phyloP scores from a whole-genome alignment of 2,888 invertebrate species.

The Agonum fuliginosum region DNA sequence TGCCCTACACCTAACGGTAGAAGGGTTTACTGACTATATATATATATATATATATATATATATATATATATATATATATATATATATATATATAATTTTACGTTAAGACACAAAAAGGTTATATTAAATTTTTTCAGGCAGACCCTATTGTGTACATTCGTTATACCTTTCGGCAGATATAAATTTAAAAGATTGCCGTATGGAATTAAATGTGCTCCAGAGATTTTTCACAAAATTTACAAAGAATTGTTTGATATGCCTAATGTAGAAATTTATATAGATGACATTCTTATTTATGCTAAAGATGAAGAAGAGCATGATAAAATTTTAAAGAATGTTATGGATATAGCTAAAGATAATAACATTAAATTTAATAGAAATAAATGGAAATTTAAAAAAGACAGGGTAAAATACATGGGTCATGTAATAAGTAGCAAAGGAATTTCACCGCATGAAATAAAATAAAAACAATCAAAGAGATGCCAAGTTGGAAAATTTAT shows the following conservation, averaged over 20 bases:
- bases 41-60: no score
- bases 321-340: no score
- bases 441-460: constrained; percentile 62
- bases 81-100: no score
- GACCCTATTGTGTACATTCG: background rate
- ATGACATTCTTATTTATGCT: constrained; percentile 62
- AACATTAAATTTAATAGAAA: constrained; percentile 63
- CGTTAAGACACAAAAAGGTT: no score
- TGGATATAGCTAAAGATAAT: constrained; percentile 60
- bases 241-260: background rate
- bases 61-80: no score
- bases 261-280: constrained; percentile 61
- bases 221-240: background rate
- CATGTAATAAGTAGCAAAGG: constrained; percentile 62
- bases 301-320: constrained; percentile 59
- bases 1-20: no score
- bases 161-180: background rate
- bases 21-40: no score
- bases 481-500: constrained; percentile 47
- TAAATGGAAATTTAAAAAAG: constrained; percentile 63
- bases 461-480: constrained; percentile 62
- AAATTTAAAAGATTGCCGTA: background rate
- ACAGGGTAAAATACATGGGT: constrained; percentile 63
- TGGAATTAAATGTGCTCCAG: background rate
- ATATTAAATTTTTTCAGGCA: no score